Evolutionary conservation across 1,140 invertebrate species (phyloP), one percentile per base, ranked within the genome.

Genomic region (Parasteatoda tepidariorum): DNA sequence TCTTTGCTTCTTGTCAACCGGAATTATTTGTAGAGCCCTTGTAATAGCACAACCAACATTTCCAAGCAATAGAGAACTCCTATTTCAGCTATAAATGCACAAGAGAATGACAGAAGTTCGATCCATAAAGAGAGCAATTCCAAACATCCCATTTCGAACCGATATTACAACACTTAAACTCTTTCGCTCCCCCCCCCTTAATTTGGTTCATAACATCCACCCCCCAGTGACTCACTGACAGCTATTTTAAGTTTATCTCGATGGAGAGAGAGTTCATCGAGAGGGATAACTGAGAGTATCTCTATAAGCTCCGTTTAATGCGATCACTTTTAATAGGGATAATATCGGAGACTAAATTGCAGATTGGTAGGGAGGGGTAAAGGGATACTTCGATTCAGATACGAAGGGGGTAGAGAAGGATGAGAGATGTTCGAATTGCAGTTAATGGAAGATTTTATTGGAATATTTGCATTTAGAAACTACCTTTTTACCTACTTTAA

Each of bases 101-200:
- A n/a, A n/a, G n/a, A n/a, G n/a, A n/a, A n/a, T n/a, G 18, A 31
- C 68, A 71, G 41, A 71, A 71, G 68, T 57, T 55, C 24, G 2
- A 2, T 9, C 18, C 68, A 71, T 71, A 71, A 71, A 71, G 41
- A n/a, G n/a, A n/a, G n/a, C n/a, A n/a, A n/a, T n/a, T n/a, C 1
- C 22, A 9, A 13, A 68, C 34, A 7, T 13, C 34, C 33, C 31
- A 54, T 55, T 57, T 30, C 13, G 31, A 55, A 38, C 41, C 26
- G 54, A 15, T 55, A 71, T 71, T 13, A 71, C 68, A 71, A 57
- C 68, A 71, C 54, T 71, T 71, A 71, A 71, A 57, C 48, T 33
- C 68, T 7, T 26, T 59, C 57, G n/a, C 9, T 26, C 68, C 68
- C 68, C n/a, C 66, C 15, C 18, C 28, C 66, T 34, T 38, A 22